Base-by-base conservation (phyloP, 2,797 vertebrate species). In the Hybognathus amarus region DNA sequence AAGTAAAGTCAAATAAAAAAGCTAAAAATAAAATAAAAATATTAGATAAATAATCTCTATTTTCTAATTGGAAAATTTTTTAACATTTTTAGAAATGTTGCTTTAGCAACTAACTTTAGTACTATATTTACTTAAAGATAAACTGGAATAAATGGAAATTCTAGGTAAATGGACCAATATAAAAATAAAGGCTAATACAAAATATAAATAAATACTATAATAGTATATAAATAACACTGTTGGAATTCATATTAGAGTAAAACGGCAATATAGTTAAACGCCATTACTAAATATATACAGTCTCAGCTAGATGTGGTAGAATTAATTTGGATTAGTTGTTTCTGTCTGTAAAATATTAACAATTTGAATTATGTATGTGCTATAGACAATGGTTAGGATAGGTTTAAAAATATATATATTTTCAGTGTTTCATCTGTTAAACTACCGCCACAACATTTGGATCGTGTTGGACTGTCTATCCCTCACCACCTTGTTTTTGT, bases 401-500 rank as follows among this genome's bases (percentile, higher is more conserved):
- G 24, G 33, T 45, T 50, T 50, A 9, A 15, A 6, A 20, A 2
- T 33, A n/a, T 22, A 24, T 24, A 1, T 71, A 11, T 71, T 30
- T 50, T 36, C n/a, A 24, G 24, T 27, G 61, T 63, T 63, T 63
- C 47, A 36, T 74, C 50, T n/a, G 27, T 54, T 54, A 54, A 52
- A 54, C 20, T 36, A 13, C 20, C 22, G 12, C 20, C 20, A 38
- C 33, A 75, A 56, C 18, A 74, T 36, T 8, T n/a, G 1, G 11
- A 52, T n/a, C 1, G 4, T n/a, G 12, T 56, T 54, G 22, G 38
- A 56, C 47, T 10, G n/a, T n/a, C 70, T 8, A 56, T 56, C 20
- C 71, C 12, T 74, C 71, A 74, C 70, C 20, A 18, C 45, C 45
- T 73, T 52, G 50, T 74, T 75, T 56, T 75, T 12, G 7, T 38